Evolutionary conservation across 2,113 vertebrate genomes (phyloP).

Genomic region (Thryonomys swinderianus): DNA sequence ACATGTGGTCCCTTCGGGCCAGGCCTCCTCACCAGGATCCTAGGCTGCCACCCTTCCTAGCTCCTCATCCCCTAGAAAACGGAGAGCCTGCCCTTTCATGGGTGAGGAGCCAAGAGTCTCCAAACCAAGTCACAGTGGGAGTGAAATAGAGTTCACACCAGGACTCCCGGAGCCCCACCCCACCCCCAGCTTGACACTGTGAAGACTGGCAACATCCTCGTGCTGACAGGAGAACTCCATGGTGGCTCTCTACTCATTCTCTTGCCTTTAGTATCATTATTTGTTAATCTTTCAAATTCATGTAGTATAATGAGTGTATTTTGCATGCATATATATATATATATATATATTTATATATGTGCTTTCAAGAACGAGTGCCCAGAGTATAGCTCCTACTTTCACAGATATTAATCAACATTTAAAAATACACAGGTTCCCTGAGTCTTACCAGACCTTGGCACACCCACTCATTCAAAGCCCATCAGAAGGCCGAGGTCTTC

Average conservation of each 20-base stretch:
- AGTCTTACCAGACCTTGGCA: not conserved
- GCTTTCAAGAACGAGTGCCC: not conserved
- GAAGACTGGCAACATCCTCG: not conserved
- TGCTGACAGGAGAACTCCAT: not conserved
- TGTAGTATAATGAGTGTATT: not conserved
- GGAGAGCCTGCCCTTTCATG: not conserved
- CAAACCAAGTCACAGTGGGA: too few relatives aligned
- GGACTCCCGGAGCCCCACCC: not conserved
- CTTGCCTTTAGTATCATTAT: not conserved
- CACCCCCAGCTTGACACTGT: not conserved
- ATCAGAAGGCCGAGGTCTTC: not conserved
- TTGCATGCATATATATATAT: too few relatives aligned
- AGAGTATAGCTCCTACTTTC: not conserved
- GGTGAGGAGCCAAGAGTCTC: not conserved
- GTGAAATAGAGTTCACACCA: too few relatives aligned
- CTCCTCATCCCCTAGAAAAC: not conserved
- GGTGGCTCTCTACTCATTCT: too few relatives aligned
- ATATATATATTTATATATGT: not conserved
- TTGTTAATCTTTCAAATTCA: not conserved
- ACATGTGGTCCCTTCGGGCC: too few relatives aligned
- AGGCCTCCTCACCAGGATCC: not conserved
- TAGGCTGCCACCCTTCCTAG: accelerated
- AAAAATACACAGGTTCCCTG: too few relatives aligned
- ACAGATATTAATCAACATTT: not conserved
- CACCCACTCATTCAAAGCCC: not conserved